Evolutionary conservation across 1,140 invertebrate genomes (phyloP), one percentile per base, ranked within the genome.

Genomic region (Sycophaga agraensis): DNA sequence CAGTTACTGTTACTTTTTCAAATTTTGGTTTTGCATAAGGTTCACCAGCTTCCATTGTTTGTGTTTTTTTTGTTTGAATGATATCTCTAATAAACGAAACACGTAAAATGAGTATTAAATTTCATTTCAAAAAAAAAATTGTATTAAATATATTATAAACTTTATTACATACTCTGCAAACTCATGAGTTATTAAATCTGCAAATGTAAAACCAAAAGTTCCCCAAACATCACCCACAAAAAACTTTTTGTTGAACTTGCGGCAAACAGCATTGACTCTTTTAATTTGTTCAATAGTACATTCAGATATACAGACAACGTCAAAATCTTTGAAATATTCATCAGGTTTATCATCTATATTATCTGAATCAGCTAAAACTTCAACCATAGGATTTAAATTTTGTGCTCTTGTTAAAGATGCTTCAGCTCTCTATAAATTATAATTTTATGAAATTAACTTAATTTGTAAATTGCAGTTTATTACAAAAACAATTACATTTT

Each of bases 151-250:
- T 37, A 45, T 19, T 34, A 7, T 34, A 56, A 39, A 57, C 14
- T 31, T 55, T 37, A 55, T 4, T 28, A 86, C 89, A 84, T 83
- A 96, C 90, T 93, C 91, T 19, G 88, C 88, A 83, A 89, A 98
- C 69, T 91, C 86, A 76, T 97, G 93, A 28, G 87, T 85, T 37
- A 89, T 87, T 14, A 98, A 84, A 83, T 99, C 96, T 31, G 90
- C 85, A 80, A 97, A 97, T 68, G 89, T 89, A 79, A 90, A 98
- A 2, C 96, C 96, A 83, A 93, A 92, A 74, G 89, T 91, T 48
- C 97, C 97, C 88, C 91, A 97, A 16, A 97, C 91, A 82, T 96
- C 93, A 0, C 92, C 92, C 70, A 89, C 89, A 70, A 94, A 92
- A 70, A 98, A 96, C 70, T 92, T 91, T 2, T 96, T 87, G 19